Evolutionary conservation across 2,113 vertebrate genomes (phyloP), one percentile per base, ranked within the genome.

Genomic region (Rhodinocichla rosea): DNA sequence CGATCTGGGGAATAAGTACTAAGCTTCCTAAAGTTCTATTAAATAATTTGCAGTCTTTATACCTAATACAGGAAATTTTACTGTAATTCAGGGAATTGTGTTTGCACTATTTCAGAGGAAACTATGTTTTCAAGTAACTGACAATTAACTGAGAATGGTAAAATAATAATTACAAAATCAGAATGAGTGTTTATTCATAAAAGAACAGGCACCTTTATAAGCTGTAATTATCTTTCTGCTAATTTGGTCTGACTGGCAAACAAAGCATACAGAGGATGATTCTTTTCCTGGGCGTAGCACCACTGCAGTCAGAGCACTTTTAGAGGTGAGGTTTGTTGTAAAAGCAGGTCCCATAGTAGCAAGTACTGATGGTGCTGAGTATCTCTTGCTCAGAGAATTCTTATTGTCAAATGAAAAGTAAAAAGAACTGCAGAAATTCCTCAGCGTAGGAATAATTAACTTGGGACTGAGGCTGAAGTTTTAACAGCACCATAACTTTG

Each of bases 121-220:
- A 64, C 47, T 78, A 6, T 80, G 68, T 59, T 92, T 90, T 78
- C 69, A 5, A 88, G 37, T 91, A 95, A 94, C 91, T 90, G 88
- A 59, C 83, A 95, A 92, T 96, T 95, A 95, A 70, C 80, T 47
- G 89, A 87, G 73, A 92, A 87, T 42, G 24, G 68, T 90, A 93
- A 96, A 96, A 94, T 96, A 95, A 92, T 94, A 93, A 96, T 96
- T 93, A 92, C 30, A 67, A 87, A 95, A 96, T 96, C 89, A 92
- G 80, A 89, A 55, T 59, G 83, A 81, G 55, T 86, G 89, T 89
- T 95, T 93, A 71, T 93, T 97, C 91, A 78, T 92, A 56, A 89
- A 95, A 96, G 86, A 96, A 93, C 22, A 94, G 64, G 32, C 68
- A 95, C 76, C 86, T 97, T 91, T 89, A 35, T 81, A 92, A 82